Percentiles rank a stretch among this genome's conserved stretches.
Conservation (phyloP, 1,140 invertebrate genomes). For the Temnothorax nylanderi region DNA sequence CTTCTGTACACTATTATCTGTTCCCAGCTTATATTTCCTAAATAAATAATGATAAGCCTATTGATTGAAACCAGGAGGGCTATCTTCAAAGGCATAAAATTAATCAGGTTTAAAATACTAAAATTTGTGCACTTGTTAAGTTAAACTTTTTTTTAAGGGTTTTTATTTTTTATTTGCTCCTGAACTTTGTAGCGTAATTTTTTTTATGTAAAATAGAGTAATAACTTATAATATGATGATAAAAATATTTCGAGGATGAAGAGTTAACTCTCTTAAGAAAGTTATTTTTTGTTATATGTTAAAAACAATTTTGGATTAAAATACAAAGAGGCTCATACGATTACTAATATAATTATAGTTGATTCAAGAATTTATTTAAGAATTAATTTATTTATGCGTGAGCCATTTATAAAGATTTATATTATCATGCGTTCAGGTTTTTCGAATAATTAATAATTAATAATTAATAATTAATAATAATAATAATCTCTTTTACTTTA, state of each 20-base stretch:
- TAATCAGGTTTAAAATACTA: not conserved
- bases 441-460: conserved; percentile 8
- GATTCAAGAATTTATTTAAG: no score
- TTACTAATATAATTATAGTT: no score
- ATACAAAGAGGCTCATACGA: no score
- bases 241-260: not conserved
- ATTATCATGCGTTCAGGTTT: not conserved
- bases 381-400: no score
- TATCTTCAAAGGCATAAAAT: conserved; percentile 10
- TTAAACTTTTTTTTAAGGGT: not conserved
- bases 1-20: conserved; percentile 37
- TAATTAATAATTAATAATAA: not conserved
- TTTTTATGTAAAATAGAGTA: not conserved
- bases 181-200: not conserved
- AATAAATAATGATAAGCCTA: conserved; percentile 41
- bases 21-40: conserved; percentile 32
- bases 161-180: not conserved
- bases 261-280: conserved; percentile 6
- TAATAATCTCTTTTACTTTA: not conserved
- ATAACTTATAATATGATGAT: not conserved
- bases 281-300: not conserved
- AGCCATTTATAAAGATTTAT: not conserved
- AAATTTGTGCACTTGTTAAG: not conserved
- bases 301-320: not conserved
- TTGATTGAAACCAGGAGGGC: not conserved